Conservation (phyloP, 1,140 invertebrate species). For the Zelostemma sp. region DNA sequence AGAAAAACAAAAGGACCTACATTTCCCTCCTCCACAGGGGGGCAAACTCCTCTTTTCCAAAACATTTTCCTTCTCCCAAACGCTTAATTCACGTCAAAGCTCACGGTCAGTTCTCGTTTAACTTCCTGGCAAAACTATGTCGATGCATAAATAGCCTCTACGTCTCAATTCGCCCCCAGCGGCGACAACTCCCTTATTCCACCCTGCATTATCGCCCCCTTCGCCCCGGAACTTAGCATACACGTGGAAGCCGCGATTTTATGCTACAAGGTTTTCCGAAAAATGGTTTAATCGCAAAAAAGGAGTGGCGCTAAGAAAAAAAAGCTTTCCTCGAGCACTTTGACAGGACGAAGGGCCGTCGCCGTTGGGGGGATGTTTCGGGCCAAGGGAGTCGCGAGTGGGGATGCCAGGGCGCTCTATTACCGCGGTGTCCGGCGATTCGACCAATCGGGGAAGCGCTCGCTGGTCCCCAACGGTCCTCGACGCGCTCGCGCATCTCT, state of each 20-base stretch:
- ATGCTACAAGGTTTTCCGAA: too few species aligned
- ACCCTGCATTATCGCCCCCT: neutral
- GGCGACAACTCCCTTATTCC: constrained; percentile 54
- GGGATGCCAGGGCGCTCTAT: constrained; percentile 31
- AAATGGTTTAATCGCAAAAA: too few species aligned
- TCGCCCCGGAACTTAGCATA: too few species aligned
- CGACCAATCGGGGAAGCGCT: constrained; percentile 44
- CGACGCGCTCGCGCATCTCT: constrained; percentile 52
- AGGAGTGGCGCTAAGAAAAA: too few species aligned
- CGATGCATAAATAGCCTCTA: constrained; percentile 62
- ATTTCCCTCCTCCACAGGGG: neutral
- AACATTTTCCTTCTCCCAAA: constrained; percentile 14
- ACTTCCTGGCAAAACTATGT: constrained; percentile 56
- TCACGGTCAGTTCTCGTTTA: constrained; percentile 45
- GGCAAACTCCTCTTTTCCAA: neutral
- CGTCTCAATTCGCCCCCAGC: constrained; percentile 64
- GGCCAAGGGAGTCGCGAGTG: constrained; percentile 6
- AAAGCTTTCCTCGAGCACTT: too few species aligned
- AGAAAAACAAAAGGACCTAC: neutral
- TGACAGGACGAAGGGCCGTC: neutral
- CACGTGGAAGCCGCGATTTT: too few species aligned
- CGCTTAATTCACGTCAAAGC: constrained; percentile 18
- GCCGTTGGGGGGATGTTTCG: constrained; percentile 7
- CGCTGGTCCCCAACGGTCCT: constrained; percentile 17
- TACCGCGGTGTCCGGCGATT: constrained; percentile 33